These are phyloP conservation scores for Lycaena phlaeas DNA, from an alignment of 2,888 invertebrate species.

Conservation along the genomic window DNA sequence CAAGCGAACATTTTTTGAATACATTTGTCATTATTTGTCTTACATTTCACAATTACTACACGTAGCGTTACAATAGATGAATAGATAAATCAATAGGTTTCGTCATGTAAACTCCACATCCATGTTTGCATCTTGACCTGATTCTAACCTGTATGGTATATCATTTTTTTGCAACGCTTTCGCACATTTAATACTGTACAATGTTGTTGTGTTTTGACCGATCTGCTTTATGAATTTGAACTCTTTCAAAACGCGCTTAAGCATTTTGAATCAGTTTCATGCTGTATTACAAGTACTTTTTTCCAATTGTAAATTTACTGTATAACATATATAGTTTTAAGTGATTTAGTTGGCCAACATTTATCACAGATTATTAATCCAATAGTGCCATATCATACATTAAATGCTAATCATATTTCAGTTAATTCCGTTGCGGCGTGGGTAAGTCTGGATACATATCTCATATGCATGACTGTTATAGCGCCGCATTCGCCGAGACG, in stretches of 20 bases:
- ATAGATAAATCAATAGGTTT: too few species aligned
- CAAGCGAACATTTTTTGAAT: conserved; percentile 9
- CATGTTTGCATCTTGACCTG: conserved; percentile 11
- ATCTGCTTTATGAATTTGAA: conserved; percentile 22
- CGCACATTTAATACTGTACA: conserved; percentile 38
- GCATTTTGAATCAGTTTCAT: conserved; percentile 4
- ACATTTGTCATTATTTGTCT: background rate
- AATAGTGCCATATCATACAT: background rate
- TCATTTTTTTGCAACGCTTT: conserved; percentile 53
- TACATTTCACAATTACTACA: conserved; percentile 3
- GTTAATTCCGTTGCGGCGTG: conserved; percentile 8
- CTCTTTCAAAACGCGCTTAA: conserved; percentile 30
- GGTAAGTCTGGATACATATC: conserved; percentile 26
- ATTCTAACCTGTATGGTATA: conserved; percentile 4
- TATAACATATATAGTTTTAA: background rate
- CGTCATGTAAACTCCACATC: conserved; percentile 20
- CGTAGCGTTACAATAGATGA: conserved; percentile 2
- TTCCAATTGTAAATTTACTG: background rate
- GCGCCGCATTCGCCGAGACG: conserved; percentile 96
- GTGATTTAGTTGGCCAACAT: background rate
- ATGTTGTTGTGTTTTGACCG: conserved; percentile 7
- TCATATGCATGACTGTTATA: conserved; percentile 72
- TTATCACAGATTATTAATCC: background rate
- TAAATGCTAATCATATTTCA: background rate
- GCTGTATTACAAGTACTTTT: conserved; percentile 21